phyloP scores from a whole-genome alignment of 1,140 invertebrate species.

The Drosophila watanabei region DNA sequence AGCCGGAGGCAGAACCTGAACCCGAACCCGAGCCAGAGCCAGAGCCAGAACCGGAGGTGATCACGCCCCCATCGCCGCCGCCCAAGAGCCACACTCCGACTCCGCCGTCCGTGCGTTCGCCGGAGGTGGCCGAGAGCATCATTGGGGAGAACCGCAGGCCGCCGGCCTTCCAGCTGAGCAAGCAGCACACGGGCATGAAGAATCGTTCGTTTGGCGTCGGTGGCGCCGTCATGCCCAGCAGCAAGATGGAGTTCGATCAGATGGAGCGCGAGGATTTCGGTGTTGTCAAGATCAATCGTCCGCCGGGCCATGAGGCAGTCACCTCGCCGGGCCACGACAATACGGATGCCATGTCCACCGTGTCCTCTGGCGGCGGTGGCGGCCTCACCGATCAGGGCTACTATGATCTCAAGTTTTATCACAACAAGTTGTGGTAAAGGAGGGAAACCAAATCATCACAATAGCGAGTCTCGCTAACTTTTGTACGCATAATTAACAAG shows the following conservation, averaged over 20 bases:
- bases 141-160: slow-evolving; percentile 68
- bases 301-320: slow-evolving; percentile 62
- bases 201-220: slow-evolving; percentile 83
- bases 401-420: slow-evolving; percentile 89
- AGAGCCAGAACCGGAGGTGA: too few species aligned
- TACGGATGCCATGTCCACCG: slow-evolving; percentile 72
- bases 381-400: slow-evolving; percentile 87
- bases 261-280: slow-evolving; percentile 79
- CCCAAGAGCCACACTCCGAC: slow-evolving; percentile 58
- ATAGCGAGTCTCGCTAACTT: slow-evolving; percentile 50
- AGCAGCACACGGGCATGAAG: slow-evolving; percentile 85
- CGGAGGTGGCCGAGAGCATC: slow-evolving; percentile 68
- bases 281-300: slow-evolving; percentile 81
- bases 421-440: slow-evolving; percentile 88
- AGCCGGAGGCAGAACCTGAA: slow-evolving; percentile 52
- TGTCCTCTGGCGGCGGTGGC: slow-evolving; percentile 56
- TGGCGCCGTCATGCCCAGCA: slow-evolving; percentile 79
- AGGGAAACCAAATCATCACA: slow-evolving; percentile 1
- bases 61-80: slow-evolving; percentile 51
- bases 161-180: slow-evolving; percentile 76
- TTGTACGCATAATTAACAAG: slow-evolving; percentile 63
- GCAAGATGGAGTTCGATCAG: slow-evolving; percentile 85
- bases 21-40: slow-evolving; percentile 34
- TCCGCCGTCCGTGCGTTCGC: slow-evolving; percentile 61
- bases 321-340: slow-evolving; percentile 68